Evolutionary conservation across 2,888 invertebrate species (phyloP).

Genomic region (Trachelus stipa): DNA sequence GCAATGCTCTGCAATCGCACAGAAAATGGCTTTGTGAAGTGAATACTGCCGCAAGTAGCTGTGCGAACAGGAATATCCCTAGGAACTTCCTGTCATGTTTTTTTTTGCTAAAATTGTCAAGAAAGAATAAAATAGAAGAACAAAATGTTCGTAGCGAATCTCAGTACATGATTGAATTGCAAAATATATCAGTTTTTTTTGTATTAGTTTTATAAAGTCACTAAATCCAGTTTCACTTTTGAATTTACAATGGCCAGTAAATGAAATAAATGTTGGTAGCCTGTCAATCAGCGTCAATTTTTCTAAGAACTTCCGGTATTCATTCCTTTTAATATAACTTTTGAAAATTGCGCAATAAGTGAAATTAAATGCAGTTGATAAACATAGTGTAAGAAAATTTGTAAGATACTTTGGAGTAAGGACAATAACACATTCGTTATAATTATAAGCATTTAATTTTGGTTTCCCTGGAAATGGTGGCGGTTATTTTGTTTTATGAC

Average conservation of each 20-base stretch:
- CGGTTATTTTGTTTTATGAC: not conserved
- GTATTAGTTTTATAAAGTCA: not conserved
- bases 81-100: not conserved
- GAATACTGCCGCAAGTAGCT: not conserved
- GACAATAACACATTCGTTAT: no score
- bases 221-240: not conserved
- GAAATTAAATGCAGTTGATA: no score
- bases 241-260: not conserved
- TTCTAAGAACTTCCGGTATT: not conserved
- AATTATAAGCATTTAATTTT: not conserved
- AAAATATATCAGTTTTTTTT: not conserved
- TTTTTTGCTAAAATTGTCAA: not conserved
- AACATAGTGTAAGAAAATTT: not conserved
- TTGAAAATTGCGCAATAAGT: not conserved
- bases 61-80: not conserved
- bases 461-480: not conserved
- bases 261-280: not conserved
- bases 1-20: not conserved
- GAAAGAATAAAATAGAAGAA: not conserved
- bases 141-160: not conserved
- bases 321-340: not conserved
- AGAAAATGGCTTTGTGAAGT: not conserved
- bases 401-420: not conserved
- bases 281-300: not conserved
- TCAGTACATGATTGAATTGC: not conserved